Conservation (phyloP, 2,113 vertebrate species). For the Balaenoptera acutorostrata region DNA sequence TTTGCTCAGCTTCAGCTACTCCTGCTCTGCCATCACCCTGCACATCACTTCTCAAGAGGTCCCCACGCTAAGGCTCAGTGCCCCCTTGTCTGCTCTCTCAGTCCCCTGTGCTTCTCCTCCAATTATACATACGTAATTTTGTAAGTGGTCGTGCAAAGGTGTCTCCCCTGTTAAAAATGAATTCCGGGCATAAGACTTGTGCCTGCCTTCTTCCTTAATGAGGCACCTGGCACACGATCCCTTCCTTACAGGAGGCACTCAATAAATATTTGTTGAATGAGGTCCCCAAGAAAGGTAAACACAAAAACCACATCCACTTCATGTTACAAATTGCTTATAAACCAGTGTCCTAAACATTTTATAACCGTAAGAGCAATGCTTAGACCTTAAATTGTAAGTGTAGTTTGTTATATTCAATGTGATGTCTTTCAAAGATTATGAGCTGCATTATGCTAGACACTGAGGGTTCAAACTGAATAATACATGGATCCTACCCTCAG, state of each 20-base stretch:
- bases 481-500: neutral
- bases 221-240: neutral
- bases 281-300: neutral
- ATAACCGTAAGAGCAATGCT: neutral
- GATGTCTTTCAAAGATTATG: neutral
- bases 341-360: neutral
- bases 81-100: neutral
- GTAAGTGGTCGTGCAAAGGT: neutral
- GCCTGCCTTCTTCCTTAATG: neutral
- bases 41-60: neutral
- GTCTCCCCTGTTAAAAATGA: neutral
- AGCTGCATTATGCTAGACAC: neutral
- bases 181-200: neutral
- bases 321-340: neutral
- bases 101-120: neutral
- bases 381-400: neutral
- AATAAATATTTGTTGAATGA: neutral
- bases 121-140: neutral
- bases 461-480: neutral
- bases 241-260: neutral
- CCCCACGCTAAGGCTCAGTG: too few relatives aligned
- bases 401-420: conserved; percentile 5
- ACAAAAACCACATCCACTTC: neutral
- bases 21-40: neutral
- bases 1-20: neutral